Evolutionary conservation across 2,113 vertebrate species (phyloP), one percentile per base, ranked within the genome.

Genomic region (Indicator indicator): DNA sequence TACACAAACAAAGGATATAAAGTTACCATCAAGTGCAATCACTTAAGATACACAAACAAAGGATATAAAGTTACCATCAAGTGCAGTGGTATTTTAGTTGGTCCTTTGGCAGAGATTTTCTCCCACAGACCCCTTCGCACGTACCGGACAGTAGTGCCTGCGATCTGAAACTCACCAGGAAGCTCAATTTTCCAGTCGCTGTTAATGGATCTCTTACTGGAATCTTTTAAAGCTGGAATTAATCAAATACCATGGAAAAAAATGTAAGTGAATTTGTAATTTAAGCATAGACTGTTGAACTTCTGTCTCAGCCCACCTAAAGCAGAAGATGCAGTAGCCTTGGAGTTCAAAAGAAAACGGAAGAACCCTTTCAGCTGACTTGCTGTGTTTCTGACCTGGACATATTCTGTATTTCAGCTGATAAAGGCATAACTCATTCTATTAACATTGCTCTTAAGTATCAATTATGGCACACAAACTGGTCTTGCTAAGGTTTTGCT

Each of bases 151-250:
- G 98, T 99, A 9, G 99, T 99, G 79, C 99, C 99, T 24, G 99
- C 99, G n/a, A 99, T 98, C 97, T 99, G 98, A 96, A 99, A 99
- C 95, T 99, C 99, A 86, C 99, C 99, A 1, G 99, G 99, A 95
- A 99, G 98, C 95, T 99, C 99, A 59, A 99, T 99, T 98, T 99
- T 99, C 99, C 99, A 99, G 97, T 99, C 98, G 12, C 98, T 99
- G 97, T 99, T 99, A 98, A 99, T 99, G 97, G 99, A 99, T 96
- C 98, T 98, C 97, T 98, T 98, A 86, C 97, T 98, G 83, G 99
- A 98, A 97, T 99, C 99, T 97, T 98, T 99, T 93, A 99, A 97
- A 84, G 99, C 99, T 99, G 95, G 54, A 93, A 95, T 36, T 78
- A 97, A 97, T 32, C 40, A 95, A 81, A 95, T 16, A 76, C 17